phyloP scores from a whole-genome alignment of 1,140 invertebrate species.

The Ephestia elutella region DNA sequence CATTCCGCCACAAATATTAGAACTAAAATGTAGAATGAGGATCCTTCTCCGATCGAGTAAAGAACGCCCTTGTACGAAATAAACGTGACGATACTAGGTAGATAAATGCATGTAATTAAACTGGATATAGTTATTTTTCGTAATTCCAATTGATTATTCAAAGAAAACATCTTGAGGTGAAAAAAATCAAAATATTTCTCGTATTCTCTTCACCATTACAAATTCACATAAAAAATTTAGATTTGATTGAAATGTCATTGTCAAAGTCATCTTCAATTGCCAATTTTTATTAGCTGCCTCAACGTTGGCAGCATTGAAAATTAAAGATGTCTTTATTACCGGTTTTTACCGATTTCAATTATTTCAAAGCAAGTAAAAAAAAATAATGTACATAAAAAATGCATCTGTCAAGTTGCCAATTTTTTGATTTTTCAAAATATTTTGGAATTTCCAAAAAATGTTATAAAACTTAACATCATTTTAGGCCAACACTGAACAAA shows the following conservation, averaged over 20 bases:
- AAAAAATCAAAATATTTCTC: not conserved
- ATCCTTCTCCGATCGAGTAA: slow-evolving; percentile 63
- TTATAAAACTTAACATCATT: not conserved
- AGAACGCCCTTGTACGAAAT: slow-evolving; percentile 63
- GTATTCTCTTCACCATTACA: too few relatives aligned
- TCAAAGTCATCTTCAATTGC: not conserved
- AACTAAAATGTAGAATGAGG: slow-evolving; percentile 56
- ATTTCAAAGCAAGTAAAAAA: not conserved
- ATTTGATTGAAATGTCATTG: not conserved
- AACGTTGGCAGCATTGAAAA: not conserved
- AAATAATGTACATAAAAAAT: too few relatives aligned
- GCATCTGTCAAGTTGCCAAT: too few relatives aligned
- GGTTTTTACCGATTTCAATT: not conserved
- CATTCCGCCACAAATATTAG: slow-evolving; percentile 59
- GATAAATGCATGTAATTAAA: slow-evolving; percentile 63
- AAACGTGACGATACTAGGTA: slow-evolving; percentile 59
- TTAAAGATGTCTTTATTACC: not conserved
- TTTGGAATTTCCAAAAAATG: not conserved
- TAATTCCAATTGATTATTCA: slow-evolving; percentile 54
- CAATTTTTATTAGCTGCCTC: not conserved
- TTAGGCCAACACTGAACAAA: slow-evolving; percentile 34
- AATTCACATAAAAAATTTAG: too few relatives aligned
- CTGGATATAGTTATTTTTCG: slow-evolving; percentile 55
- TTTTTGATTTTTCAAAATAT: not conserved
- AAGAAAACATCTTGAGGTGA: slow-evolving; percentile 39